These are phyloP conservation scores for Acanthochromis polyacanthus DNA, from an alignment of 2,113 vertebrate species.

Conservation along the genomic window DNA sequence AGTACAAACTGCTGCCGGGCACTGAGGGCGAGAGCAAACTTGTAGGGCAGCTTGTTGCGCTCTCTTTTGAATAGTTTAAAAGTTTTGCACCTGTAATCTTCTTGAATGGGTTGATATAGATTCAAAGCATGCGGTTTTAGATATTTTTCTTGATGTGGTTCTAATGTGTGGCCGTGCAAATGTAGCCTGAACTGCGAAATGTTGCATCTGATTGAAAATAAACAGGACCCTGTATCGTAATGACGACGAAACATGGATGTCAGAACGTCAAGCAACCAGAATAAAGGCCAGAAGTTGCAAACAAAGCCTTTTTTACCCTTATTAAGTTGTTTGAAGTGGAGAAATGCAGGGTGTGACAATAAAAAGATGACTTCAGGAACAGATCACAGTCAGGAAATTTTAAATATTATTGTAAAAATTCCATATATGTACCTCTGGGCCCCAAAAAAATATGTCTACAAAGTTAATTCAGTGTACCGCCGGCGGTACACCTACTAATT, in stretches of 20 bases:
- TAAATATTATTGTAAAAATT: neutral
- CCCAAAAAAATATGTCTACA: too few species aligned
- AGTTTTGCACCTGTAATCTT: neutral
- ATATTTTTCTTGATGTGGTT: neutral
- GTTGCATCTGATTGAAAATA: neutral
- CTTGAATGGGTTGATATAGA: neutral
- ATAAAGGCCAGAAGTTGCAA: neutral
- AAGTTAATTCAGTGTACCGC: too few species aligned
- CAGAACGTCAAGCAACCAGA: neutral
- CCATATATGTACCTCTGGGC: neutral
- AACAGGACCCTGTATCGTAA: neutral
- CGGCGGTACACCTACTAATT: too few species aligned
- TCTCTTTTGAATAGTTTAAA: slow-evolving; percentile 4
- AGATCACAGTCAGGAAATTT: neutral
- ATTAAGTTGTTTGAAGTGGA: neutral
- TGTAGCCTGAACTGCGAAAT: neutral
- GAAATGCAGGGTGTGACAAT: neutral
- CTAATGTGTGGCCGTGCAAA: slow-evolving; percentile 1
- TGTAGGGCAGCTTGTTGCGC: neutral
- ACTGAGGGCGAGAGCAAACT: neutral
- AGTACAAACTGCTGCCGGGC: neutral
- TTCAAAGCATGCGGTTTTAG: too few species aligned
- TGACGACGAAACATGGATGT: neutral
- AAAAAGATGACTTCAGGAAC: neutral
- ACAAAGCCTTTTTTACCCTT: neutral